phyloP scores from a whole-genome alignment of 2,888 invertebrate genomes.

The Tridacna crocea region DNA sequence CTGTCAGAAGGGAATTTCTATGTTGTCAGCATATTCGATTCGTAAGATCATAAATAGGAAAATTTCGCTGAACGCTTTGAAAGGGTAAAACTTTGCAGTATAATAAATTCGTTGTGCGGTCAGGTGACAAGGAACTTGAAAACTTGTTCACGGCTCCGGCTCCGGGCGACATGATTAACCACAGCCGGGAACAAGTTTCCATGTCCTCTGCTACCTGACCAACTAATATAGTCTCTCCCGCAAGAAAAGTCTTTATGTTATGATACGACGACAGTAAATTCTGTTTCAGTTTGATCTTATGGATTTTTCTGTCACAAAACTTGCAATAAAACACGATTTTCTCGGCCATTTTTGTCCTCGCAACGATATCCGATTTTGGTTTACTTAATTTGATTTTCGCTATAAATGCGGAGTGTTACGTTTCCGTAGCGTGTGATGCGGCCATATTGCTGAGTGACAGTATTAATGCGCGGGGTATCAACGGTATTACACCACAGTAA shows the following conservation, averaged over 20 bases:
- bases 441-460: not conserved
- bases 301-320: conserved; percentile 13
- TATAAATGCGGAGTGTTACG: conserved; percentile 19
- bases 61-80: too few species aligned
- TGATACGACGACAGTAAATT: not conserved
- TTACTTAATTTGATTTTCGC: conserved; percentile 24
- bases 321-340: conserved; percentile 28
- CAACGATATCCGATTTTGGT: conserved; percentile 12
- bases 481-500: not conserved
- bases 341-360: conserved; percentile 19
- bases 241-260: not conserved
- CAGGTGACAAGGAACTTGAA: too few species aligned
- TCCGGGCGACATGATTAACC: too few species aligned
- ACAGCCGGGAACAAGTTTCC: too few species aligned
- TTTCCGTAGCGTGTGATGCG: not conserved
- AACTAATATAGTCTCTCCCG: too few species aligned
- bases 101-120: too few species aligned
- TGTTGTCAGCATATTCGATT: too few species aligned
- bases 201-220: too few species aligned
- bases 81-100: too few species aligned
- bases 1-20: too few species aligned
- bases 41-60: too few species aligned
- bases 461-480: not conserved
- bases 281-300: not conserved
- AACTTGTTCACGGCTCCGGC: too few species aligned